Percentiles rank a stretch among this genome's conserved stretches.
phyloP scores from a whole-genome alignment of 1,140 invertebrate species.

The Brachionus rubens region DNA sequence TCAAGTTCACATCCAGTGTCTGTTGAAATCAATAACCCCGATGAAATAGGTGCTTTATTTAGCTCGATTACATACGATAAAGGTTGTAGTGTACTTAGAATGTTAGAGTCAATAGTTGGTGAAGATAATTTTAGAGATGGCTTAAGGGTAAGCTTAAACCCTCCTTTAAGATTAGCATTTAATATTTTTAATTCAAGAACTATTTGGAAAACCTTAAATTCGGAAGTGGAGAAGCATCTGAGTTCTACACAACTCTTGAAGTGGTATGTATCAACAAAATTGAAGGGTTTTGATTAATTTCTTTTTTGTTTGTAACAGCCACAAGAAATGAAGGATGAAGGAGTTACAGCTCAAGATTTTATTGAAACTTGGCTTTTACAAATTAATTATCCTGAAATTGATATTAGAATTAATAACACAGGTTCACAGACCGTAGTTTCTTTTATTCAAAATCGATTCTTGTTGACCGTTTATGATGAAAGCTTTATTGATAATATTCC shows the following conservation, averaged over 20 bases:
- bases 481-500: not conserved
- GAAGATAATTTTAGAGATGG: conserved; percentile 19
- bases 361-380: conserved; percentile 42
- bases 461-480: conserved; percentile 20
- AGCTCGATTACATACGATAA: conserved; percentile 84
- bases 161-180: too few relatives aligned
- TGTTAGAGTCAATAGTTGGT: conserved; percentile 41
- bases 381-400: conserved; percentile 42
- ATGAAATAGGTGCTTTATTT: conserved; percentile 85
- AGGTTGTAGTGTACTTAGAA: conserved; percentile 8
- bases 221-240: conserved; percentile 7
- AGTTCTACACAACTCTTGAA: conserved; percentile 33
- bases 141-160: conserved; percentile 11
- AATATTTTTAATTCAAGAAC: too few relatives aligned
- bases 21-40: conserved; percentile 20
- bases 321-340: not conserved
- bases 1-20: conserved; percentile 32
- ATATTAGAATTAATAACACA: not conserved
- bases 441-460: not conserved
- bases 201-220: not conserved
- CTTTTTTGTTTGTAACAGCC: conserved; percentile 10
- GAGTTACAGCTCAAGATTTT: conserved; percentile 17
- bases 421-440: not conserved
- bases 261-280: not conserved
- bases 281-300: not conserved